Evolutionary conservation across 2,888 invertebrate genomes (phyloP).

Genomic region (Nomada lathburiana): DNA sequence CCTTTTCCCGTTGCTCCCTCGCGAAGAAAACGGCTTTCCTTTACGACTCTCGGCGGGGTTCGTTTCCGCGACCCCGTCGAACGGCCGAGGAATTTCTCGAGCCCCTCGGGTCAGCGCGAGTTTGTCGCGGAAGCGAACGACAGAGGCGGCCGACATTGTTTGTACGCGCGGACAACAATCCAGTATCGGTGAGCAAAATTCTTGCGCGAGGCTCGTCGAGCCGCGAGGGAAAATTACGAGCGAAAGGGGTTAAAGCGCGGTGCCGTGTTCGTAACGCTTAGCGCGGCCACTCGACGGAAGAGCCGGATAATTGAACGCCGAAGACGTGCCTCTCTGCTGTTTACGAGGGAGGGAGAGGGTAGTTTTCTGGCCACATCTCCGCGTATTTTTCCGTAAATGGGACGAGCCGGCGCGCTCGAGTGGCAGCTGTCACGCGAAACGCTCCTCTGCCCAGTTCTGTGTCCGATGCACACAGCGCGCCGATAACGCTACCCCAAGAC

Average conservation of each 20-base stretch:
- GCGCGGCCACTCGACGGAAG: constrained; percentile 50
- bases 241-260: constrained; percentile 34
- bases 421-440: constrained; percentile 73
- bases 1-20: not conserved
- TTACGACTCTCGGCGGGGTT: not conserved
- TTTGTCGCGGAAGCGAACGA: not conserved
- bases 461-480: constrained; percentile 68
- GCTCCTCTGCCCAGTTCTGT: constrained; percentile 71
- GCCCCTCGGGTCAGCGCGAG: not conserved
- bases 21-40: not conserved
- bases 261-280: constrained; percentile 38
- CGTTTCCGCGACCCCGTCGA: not conserved
- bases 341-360: constrained; percentile 10
- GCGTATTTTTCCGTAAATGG: constrained; percentile 50
- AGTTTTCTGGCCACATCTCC: constrained; percentile 52
- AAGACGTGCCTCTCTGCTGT: constrained; percentile 52
- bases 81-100: not conserved
- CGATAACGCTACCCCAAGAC: constrained; percentile 56
- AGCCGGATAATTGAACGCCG: constrained; percentile 61
- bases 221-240: constrained; percentile 27
- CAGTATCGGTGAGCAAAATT: constrained; percentile 5
- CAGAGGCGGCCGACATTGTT: not conserved
- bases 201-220: not conserved
- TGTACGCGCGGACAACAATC: constrained; percentile 1
- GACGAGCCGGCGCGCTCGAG: constrained; percentile 64